These are phyloP conservation scores for Epiblema foenella DNA, from an alignment of 2,888 invertebrate genomes.

Conservation along the genomic window DNA sequence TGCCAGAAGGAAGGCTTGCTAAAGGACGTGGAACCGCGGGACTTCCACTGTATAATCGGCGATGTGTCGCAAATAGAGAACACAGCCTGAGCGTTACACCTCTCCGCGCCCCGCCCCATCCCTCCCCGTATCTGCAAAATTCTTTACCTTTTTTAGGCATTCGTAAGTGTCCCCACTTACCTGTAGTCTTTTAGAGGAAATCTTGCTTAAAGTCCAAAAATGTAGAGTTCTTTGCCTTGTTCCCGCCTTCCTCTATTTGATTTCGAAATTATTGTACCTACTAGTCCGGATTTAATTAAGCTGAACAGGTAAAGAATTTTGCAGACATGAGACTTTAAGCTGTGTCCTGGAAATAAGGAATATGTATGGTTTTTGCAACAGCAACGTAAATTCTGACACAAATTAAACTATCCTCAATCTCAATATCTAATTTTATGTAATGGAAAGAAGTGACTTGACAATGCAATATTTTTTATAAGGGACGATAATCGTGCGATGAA, in stretches of 20 bases:
- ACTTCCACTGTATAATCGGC: conserved; percentile 80
- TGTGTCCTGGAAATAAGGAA: conserved; percentile 51
- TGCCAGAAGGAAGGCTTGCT: conserved; percentile 78
- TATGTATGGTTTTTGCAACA: neutral
- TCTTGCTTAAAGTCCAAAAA: conserved; percentile 80
- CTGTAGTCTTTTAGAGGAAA: conserved; percentile 54
- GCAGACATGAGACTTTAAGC: conserved; percentile 78
- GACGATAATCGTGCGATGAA: neutral
- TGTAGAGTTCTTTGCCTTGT: conserved; percentile 49
- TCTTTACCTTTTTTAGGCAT: conserved; percentile 74
- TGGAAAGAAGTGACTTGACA: neutral
- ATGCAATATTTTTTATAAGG: neutral
- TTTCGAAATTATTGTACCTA: conserved; percentile 37
- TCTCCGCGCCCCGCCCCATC: conserved; percentile 46
- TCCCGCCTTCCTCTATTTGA: conserved; percentile 41
- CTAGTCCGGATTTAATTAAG: conserved; percentile 6
- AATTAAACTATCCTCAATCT: neutral
- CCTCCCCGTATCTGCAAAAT: conserved; percentile 78
- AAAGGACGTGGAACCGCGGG: conserved; percentile 78
- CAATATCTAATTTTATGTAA: neutral
- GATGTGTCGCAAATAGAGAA: conserved; percentile 78
- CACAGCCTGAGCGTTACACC: conserved; percentile 63
- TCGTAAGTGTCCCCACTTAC: conserved; percentile 71
- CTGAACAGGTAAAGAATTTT: conserved; percentile 77
- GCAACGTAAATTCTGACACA: neutral